Evolutionary conservation across 2,113 vertebrate genomes (phyloP).

Genomic region (Toxotes jaculatrix): DNA sequence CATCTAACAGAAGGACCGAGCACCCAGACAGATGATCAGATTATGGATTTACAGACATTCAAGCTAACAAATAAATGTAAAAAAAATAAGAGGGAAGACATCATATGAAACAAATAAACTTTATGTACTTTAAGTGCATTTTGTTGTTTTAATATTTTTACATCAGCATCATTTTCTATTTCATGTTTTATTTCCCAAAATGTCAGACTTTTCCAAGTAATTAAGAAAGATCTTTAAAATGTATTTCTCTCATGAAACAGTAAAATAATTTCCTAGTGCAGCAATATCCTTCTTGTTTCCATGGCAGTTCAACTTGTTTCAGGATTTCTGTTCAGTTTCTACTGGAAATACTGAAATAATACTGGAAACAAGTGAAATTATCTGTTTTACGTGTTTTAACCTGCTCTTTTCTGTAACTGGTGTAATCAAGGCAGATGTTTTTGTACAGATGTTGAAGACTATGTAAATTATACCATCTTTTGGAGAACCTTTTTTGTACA

Average conservation of each 20-base stretch:
- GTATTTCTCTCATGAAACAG: too few species aligned
- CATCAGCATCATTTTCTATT: neutral
- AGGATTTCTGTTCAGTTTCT: too few species aligned
- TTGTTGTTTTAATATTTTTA: too few species aligned
- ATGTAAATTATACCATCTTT: neutral
- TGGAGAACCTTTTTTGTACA: neutral
- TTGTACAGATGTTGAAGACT: neutral
- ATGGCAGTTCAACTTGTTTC: too few species aligned
- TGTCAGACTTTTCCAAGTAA: neutral
- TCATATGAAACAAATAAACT: neutral
- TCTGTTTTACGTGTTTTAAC: neutral
- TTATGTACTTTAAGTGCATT: too few species aligned
- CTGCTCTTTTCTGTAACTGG: neutral
- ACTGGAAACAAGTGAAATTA: too few species aligned
- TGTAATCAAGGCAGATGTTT: neutral
- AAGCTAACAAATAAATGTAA: neutral
- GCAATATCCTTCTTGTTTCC: too few species aligned
- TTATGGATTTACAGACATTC: neutral
- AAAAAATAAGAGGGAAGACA: too few species aligned
- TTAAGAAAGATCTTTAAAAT: neutral
- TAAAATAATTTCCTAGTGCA: too few species aligned
- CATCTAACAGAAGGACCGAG: conserved; percentile 83
- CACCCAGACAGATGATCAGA: neutral
- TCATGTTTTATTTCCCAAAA: neutral
- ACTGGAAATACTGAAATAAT: too few species aligned